A percentile compares a stretch with the other conserved stretches of the same genome.
Evolutionary conservation across 2,888 invertebrate genomes (phyloP).

Genomic region (Teinopalpus imperialis): DNA sequence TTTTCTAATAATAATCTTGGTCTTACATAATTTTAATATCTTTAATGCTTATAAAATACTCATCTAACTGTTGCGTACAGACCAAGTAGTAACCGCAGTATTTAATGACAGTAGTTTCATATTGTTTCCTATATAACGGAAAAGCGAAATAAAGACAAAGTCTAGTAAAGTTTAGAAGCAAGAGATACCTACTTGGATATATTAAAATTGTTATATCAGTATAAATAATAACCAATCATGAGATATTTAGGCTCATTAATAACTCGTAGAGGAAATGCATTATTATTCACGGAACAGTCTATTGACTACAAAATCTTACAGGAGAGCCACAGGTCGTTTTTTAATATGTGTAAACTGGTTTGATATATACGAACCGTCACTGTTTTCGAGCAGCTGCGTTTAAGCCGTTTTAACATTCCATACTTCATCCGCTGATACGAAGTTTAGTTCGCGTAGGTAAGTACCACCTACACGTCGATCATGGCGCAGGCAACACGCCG

Average conservation of each 20-base stretch:
- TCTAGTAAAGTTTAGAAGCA: too few relatives aligned
- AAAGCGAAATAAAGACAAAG: too few relatives aligned
- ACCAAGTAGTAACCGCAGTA: too few relatives aligned
- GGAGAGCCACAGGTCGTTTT: background rate
- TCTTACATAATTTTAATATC: too few relatives aligned
- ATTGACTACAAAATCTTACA: background rate
- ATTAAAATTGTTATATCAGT: too few relatives aligned
- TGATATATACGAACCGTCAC: slow-evolving; percentile 1
- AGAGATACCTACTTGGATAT: too few relatives aligned
- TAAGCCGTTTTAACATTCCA: slow-evolving; percentile 1
- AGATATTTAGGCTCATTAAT: background rate
- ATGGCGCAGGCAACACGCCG: background rate
- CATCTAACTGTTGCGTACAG: too few relatives aligned
- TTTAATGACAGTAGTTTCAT: too few relatives aligned
- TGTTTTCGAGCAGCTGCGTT: slow-evolving; percentile 1
- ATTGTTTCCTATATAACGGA: too few relatives aligned
- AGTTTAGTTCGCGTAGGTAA: slow-evolving; percentile 3
- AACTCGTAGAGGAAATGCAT: background rate
- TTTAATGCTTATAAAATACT: too few relatives aligned
- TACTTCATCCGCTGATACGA: slow-evolving; percentile 5
- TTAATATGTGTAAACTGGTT: background rate
- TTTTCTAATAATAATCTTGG: too few relatives aligned
- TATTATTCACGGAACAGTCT: background rate
- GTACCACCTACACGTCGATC: background rate
- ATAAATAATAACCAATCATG: too few relatives aligned